Conservation (phyloP, 2,888 invertebrate genomes). For the Latrodectus elegans region DNA sequence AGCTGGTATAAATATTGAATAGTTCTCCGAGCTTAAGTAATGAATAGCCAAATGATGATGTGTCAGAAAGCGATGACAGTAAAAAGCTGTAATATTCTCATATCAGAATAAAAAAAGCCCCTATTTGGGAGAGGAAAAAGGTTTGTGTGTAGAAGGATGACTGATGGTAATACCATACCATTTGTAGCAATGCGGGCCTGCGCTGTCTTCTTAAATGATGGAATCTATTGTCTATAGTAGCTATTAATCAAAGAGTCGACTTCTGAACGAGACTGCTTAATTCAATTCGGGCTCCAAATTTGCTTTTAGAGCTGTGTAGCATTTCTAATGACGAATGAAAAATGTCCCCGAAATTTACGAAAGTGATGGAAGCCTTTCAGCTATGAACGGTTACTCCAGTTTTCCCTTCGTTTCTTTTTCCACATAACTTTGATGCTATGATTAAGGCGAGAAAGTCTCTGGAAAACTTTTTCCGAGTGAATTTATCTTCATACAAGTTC, state of each 20-base stretch:
- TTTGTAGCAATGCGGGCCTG: constrained; percentile 53
- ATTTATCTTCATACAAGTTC: constrained; percentile 56
- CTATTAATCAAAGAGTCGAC: constrained; percentile 53
- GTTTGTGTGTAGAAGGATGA: constrained; percentile 18
- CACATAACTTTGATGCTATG: constrained; percentile 10
- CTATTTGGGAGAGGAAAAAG: constrained; percentile 19
- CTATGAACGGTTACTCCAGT: constrained; percentile 6
- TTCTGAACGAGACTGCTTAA: constrained; percentile 41
- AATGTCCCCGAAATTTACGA: constrained; percentile 59
- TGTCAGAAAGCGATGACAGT: constrained; percentile 60
- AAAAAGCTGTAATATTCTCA: constrained; percentile 34
- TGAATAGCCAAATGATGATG: constrained; percentile 63
- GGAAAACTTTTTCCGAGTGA: constrained; percentile 46
- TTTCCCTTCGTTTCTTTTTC: constrained; percentile 13
- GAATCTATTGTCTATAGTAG: constrained; percentile 59
- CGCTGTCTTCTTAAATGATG: constrained; percentile 61
- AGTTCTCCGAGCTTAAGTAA: constrained; percentile 21
- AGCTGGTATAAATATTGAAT: constrained; percentile 47
- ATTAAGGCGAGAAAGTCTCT: constrained; percentile 56
- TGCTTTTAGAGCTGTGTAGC: constrained; percentile 44
- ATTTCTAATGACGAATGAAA: constrained; percentile 59
- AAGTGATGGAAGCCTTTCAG: constrained; percentile 62
- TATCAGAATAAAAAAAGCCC: constrained; percentile 9
- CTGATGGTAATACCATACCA: constrained; percentile 40
- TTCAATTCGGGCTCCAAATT: constrained; percentile 45